Percentiles rank a stretch among this genome's conserved stretches.
Evolutionary conservation across 2,113 vertebrate species (phyloP).

Genomic region (Toxotes chatareus): DNA sequence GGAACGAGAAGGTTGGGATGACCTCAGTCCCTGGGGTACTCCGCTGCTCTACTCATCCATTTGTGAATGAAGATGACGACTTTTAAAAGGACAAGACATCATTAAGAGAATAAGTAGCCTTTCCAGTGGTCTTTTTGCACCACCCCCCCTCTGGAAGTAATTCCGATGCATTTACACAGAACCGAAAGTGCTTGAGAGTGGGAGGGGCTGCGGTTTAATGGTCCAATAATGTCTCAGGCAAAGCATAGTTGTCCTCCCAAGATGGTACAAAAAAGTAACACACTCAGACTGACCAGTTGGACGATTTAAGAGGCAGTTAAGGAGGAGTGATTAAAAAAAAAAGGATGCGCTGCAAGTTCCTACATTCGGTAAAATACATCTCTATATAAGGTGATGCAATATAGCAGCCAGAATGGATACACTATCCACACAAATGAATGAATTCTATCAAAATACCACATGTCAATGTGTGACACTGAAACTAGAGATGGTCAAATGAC

Average conservation of each 20-base stretch:
- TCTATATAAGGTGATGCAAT: conserved; percentile 11
- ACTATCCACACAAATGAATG: conserved; percentile 15
- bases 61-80: conserved; percentile 84
- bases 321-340: conserved; percentile 54
- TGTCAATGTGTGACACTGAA: conserved; percentile 62
- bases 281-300: conserved; percentile 60
- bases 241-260: conserved; percentile 78
- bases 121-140: conserved; percentile 82
- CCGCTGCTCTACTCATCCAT: conserved; percentile 79
- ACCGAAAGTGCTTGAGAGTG: conserved; percentile 80
- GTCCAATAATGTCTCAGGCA: conserved; percentile 82
- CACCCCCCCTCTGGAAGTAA: conserved; percentile 76
- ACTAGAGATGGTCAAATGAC: conserved; percentile 66
- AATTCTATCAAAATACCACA: conserved; percentile 70
- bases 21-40: conserved; percentile 82
- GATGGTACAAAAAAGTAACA: conserved; percentile 74
- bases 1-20: conserved; percentile 76
- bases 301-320: conserved; percentile 70
- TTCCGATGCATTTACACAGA: conserved; percentile 84
- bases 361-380: conserved; percentile 40
- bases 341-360: conserved; percentile 38
- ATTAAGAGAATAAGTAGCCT: conserved; percentile 86
- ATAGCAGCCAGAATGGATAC: conserved; percentile 3
- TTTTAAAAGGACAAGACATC: conserved; percentile 86
- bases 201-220: conserved; percentile 83